Evolutionary conservation across 2,113 vertebrate genomes (phyloP), one percentile per base, ranked within the genome.

Genomic region (Thunnus maccoyii): DNA sequence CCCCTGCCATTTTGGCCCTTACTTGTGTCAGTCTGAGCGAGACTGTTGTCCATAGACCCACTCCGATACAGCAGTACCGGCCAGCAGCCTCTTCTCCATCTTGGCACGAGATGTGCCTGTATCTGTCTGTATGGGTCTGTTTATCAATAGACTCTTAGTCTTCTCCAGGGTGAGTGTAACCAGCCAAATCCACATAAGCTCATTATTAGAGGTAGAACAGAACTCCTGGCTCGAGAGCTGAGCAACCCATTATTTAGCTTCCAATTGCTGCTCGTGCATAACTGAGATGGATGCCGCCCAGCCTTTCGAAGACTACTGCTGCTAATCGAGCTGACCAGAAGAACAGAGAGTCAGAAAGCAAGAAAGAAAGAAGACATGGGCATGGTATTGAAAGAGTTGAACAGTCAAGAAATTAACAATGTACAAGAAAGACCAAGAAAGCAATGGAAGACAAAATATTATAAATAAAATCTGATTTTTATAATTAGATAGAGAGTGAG

Each of bases 131-230:
- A 77, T 75, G 67, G 9, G 78, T 85, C 77, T 87, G 82, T 88
- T 90, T 87, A 81, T 92, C 89, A 82, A 79, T 79, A 81, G 77
- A 84, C 78, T 83, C 73, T 84, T 72, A 85, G 81, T 86, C 75
- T 83, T 84, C 64, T 79, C 87, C 85, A 76, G 60, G 64, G 64
- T 14, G 17, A 72, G 79, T 76, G 65, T 47, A 80, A 75, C 44
- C 74, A 76, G 89, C 91, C 89, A 92, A 91, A 86, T 84, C 84
- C 82, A 86, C 80, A 91, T 86, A 88, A 88, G 88, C 90, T 93
- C 83, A 82, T 92, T 90, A 87, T 89, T 86, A 86, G 81, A 89
- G 82, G 78, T 89, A 91, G 87, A 91, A 84, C 77, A 81, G 75
- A 85, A 78, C 82, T 88, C 36, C 70, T 89, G 87, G 88, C 92